These are phyloP conservation scores for Ochropleura leucogaster DNA, from an alignment of 2,888 invertebrate genomes.

Conservation along the genomic window DNA sequence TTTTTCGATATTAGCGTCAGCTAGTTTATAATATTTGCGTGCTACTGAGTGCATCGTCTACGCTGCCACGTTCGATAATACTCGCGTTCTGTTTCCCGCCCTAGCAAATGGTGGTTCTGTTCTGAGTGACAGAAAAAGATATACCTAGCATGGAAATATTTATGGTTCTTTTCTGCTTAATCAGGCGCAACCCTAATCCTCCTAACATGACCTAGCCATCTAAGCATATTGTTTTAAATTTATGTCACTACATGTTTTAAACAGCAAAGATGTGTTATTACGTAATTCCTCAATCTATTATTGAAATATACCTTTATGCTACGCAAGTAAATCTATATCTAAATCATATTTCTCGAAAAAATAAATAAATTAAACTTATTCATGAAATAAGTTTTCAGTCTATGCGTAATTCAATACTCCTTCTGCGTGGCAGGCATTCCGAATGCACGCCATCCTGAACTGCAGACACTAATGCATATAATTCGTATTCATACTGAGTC, in stretches of 20 bases:
- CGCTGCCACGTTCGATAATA: too few relatives aligned
- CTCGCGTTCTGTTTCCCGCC: too few relatives aligned
- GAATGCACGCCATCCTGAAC: conserved; percentile 23
- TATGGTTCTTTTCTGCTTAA: background rate
- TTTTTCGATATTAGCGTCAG: too few relatives aligned
- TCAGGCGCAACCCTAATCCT: background rate
- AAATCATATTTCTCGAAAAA: background rate
- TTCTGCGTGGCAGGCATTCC: conserved; percentile 12
- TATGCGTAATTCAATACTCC: conserved; percentile 10
- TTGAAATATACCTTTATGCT: background rate
- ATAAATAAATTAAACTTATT: background rate
- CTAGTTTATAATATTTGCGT: too few relatives aligned
- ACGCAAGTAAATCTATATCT: background rate
- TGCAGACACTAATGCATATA: conserved; percentile 1
- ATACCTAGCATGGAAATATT: too few relatives aligned
- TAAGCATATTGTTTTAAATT: background rate
- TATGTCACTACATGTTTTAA: background rate
- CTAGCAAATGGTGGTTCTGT: too few relatives aligned
- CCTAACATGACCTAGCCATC: background rate
- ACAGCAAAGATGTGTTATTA: background rate
- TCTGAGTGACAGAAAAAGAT: too few relatives aligned
- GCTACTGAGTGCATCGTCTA: too few relatives aligned
- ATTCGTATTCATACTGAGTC: conserved; percentile 34
- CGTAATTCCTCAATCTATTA: background rate
- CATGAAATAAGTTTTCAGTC: background rate